These are phyloP conservation scores for Ichneumoninae sp. DNA, from an alignment of 2,888 invertebrate genomes.

Conservation along the genomic window DNA sequence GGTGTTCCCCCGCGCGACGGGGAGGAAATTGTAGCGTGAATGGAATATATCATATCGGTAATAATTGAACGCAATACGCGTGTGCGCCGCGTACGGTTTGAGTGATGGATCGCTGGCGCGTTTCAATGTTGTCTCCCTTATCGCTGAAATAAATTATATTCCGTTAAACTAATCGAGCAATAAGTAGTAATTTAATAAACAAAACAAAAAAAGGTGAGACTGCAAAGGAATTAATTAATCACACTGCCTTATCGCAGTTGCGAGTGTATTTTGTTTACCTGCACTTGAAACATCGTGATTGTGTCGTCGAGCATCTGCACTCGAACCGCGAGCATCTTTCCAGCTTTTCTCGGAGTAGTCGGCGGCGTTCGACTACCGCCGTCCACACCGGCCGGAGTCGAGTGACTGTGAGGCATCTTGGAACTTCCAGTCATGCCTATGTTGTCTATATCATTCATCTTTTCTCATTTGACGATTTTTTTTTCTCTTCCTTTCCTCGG, in stretches of 20 bases:
- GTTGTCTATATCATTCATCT: slow-evolving; percentile 82
- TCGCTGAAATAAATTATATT: background rate
- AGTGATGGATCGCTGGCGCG: background rate
- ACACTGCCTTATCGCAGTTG: background rate
- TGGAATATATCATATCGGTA: slow-evolving; percentile 11
- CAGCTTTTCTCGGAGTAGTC: slow-evolving; percentile 92
- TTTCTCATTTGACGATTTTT: slow-evolving; percentile 65
- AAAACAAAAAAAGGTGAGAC: background rate
- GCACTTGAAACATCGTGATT: slow-evolving; percentile 95
- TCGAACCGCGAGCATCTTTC: slow-evolving; percentile 94
- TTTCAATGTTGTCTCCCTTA: background rate
- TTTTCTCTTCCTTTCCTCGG: background rate
- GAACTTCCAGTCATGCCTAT: slow-evolving; percentile 84
- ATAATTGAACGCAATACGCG: background rate
- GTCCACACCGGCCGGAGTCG: slow-evolving; percentile 94
- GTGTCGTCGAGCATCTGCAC: slow-evolving; percentile 96
- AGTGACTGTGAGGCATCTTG: slow-evolving; percentile 93
- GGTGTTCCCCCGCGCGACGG: slow-evolving; percentile 1
- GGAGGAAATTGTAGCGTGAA: slow-evolving; percentile 28
- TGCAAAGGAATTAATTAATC: background rate
- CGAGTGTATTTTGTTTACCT: slow-evolving; percentile 86
- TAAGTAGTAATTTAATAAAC: background rate
- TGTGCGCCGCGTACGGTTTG: background rate
- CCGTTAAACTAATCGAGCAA: background rate
- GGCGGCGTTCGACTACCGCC: slow-evolving; percentile 91